Percentiles rank a stretch among this genome's conserved stretches.
These are phyloP conservation scores for Mobula hypostoma DNA, from an alignment of 2,113 vertebrate genomes.

Conservation along the genomic window DNA sequence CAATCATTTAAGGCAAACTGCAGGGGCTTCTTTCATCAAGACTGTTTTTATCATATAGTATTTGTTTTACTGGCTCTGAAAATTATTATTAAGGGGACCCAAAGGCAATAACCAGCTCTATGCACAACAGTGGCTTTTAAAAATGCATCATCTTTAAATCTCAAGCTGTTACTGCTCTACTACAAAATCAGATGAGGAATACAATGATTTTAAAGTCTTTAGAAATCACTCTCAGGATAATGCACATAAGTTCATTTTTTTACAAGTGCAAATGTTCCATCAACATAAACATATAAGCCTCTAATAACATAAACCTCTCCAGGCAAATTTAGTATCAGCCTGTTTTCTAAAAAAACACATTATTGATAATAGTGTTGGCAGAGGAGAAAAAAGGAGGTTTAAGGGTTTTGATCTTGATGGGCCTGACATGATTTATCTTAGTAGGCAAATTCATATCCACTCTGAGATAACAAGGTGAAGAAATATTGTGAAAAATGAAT, in stretches of 20 bases:
- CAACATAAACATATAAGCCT: neutral
- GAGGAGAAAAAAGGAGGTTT: neutral
- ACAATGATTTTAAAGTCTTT: neutral
- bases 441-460: neutral
- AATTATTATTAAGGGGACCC: neutral
- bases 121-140: neutral
- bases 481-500: neutral
- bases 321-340: no score
- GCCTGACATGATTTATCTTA: neutral
- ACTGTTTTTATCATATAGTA: neutral
- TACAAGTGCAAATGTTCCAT: neutral
- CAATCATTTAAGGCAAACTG: neutral
- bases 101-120: neutral
- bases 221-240: neutral
- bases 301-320: neutral
- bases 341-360: neutral
- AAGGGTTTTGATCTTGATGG: neutral
- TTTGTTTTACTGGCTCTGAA: neutral
- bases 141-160: neutral
- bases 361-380: neutral
- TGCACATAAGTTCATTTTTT: neutral
- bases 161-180: neutral
- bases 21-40: neutral
- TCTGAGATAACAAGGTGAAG: neutral
- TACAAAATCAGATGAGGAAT: neutral